phyloP scores from a whole-genome alignment of 1,140 invertebrate species.

The Elysia chlorotica region DNA sequence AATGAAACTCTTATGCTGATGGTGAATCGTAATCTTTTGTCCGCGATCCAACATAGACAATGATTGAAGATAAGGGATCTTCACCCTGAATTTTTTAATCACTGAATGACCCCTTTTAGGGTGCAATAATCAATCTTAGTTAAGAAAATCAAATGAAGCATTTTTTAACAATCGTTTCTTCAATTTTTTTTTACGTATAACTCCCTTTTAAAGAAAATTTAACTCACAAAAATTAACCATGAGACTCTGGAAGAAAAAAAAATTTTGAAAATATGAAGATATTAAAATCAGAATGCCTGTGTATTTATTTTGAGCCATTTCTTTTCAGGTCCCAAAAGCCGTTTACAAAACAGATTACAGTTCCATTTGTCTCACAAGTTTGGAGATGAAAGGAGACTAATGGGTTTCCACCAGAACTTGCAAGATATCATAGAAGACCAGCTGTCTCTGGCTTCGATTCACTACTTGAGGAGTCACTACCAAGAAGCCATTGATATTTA shows the following conservation, averaged over 20 bases:
- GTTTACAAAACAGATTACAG: conserved; percentile 74
- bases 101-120: no score
- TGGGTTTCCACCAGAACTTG: conserved; percentile 81
- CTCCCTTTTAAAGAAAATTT: no score
- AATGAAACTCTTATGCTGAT: no score
- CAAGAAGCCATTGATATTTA: conserved; percentile 99
- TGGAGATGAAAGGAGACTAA: conserved; percentile 81
- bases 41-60: no score
- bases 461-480: conserved; percentile 94
- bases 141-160: no score
- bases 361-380: conserved; percentile 96
- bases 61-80: no score
- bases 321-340: conserved; percentile 56
- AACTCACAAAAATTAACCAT: no score
- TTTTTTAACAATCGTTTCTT: no score
- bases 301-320: background rate
- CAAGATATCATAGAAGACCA: conserved; percentile 93
- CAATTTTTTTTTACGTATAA: no score
- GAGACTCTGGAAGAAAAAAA: background rate
- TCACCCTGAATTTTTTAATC: no score
- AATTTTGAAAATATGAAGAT: background rate
- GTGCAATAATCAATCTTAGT: no score
- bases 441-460: conserved; percentile 92
- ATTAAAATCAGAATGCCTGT: background rate
- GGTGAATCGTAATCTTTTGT: no score